Evolutionary conservation across 2,797 vertebrate genomes (phyloP).

Genomic region (Tragopan temminckii): DNA sequence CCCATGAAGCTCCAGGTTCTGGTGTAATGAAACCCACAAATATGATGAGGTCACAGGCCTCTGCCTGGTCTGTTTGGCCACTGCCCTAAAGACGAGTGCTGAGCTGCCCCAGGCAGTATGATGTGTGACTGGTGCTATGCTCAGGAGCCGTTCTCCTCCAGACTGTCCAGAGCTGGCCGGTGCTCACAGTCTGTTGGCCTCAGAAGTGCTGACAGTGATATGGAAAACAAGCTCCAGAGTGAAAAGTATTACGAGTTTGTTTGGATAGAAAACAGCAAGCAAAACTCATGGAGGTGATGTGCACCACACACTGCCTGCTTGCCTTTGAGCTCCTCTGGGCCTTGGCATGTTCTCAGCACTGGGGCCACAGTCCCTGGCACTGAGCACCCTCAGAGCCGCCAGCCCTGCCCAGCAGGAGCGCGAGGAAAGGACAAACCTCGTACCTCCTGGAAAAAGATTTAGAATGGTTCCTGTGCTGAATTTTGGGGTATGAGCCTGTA

Average conservation of each 20-base stretch:
- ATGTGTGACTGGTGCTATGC: background rate
- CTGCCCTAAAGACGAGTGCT: background rate
- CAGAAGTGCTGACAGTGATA: background rate
- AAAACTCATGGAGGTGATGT: background rate
- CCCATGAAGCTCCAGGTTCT: accelerated
- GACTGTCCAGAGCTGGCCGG: background rate
- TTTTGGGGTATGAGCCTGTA: background rate
- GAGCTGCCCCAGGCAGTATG: background rate
- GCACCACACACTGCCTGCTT: background rate
- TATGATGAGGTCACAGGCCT: background rate
- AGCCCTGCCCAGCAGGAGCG: background rate
- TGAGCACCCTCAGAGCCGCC: background rate
- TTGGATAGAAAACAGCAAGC: background rate
- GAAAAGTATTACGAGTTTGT: background rate
- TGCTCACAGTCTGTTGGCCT: background rate
- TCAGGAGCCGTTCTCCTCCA: background rate
- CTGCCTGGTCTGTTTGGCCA: background rate
- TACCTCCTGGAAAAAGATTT: background rate
- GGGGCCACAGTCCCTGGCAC: background rate
- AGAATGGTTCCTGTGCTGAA: background rate
- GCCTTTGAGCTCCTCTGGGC: background rate
- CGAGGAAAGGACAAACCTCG: background rate
- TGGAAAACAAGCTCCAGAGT: background rate
- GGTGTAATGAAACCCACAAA: background rate
- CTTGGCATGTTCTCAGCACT: accelerated